phyloP scores from a whole-genome alignment of 2,888 invertebrate genomes.

The Cylloceria caligata region DNA sequence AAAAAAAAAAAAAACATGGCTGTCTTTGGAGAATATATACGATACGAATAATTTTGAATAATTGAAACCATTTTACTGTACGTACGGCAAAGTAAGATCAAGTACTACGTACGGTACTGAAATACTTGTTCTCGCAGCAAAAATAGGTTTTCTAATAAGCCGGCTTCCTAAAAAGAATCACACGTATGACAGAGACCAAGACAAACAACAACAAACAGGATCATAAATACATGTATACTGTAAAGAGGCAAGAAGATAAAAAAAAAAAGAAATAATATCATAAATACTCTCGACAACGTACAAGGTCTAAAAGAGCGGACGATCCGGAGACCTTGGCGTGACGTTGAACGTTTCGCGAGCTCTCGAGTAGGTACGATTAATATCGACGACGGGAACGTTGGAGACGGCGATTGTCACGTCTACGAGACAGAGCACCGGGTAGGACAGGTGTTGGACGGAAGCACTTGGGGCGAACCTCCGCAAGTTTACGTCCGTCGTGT shows the following conservation, averaged over 20 bases:
- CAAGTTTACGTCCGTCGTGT: constrained; percentile 34
- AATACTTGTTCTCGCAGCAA: background rate
- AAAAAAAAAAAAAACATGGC: no score
- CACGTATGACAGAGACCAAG: background rate
- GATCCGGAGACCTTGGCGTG: constrained; percentile 65
- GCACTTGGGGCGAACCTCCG: constrained; percentile 42
- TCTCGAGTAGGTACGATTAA: constrained; percentile 54
- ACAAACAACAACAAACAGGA: constrained; percentile 5
- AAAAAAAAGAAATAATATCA: constrained; percentile 39
- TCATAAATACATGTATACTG: constrained; percentile 4
- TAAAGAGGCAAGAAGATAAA: constrained; percentile 9
- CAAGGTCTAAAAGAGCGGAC: constrained; percentile 60
- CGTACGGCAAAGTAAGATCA: background rate
- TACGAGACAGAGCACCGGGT: constrained; percentile 38
- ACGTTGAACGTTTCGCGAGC: constrained; percentile 60
- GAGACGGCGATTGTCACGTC: constrained; percentile 34
- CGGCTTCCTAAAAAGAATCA: background rate
- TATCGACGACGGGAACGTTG: constrained; percentile 42
- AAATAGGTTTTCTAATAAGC: background rate
- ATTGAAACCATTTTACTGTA: background rate
- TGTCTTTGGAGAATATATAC: no score
- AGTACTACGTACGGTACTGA: background rate
- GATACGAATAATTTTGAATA: no score
- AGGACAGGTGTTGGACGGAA: constrained; percentile 47
- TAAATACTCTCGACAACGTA: constrained; percentile 57